Conservation (phyloP, 2,113 vertebrate genomes). For the Phycodurus eques region DNA sequence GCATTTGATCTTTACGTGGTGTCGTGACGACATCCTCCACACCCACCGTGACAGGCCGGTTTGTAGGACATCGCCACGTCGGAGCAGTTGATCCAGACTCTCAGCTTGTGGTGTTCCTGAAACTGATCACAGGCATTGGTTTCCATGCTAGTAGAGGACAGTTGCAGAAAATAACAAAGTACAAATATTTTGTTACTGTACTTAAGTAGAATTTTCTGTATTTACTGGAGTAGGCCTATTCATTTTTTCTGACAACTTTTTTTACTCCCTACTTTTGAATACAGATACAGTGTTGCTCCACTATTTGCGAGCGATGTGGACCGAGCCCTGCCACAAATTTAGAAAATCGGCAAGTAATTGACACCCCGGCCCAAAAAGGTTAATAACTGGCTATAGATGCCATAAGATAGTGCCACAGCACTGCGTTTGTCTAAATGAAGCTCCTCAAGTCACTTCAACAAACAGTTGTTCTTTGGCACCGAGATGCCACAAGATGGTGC, state of each 20-base stretch:
- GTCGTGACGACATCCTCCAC: background rate
- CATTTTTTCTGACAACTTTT: background rate
- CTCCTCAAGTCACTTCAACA: no score
- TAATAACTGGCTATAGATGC: no score
- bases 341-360: no score
- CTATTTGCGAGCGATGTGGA: background rate
- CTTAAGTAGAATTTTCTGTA: background rate
- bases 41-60: slow-evolving; percentile 43
- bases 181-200: background rate
- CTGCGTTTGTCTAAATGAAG: no score
- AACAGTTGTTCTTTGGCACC: no score
- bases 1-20: background rate
- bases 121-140: slow-evolving; percentile 31
- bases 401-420: no score
- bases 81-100: slow-evolving; percentile 7
- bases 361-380: no score
- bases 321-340: no score
- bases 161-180: background rate
- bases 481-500: background rate
- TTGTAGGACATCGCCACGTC: rapidly evolving
- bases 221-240: background rate
- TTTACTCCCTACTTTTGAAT: background rate
- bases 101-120: rapidly evolving
- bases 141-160: background rate
- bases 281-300: background rate